These are phyloP conservation scores for Coelinius sp. DNA, from an alignment of 2,888 invertebrate species.

Conservation along the genomic window DNA sequence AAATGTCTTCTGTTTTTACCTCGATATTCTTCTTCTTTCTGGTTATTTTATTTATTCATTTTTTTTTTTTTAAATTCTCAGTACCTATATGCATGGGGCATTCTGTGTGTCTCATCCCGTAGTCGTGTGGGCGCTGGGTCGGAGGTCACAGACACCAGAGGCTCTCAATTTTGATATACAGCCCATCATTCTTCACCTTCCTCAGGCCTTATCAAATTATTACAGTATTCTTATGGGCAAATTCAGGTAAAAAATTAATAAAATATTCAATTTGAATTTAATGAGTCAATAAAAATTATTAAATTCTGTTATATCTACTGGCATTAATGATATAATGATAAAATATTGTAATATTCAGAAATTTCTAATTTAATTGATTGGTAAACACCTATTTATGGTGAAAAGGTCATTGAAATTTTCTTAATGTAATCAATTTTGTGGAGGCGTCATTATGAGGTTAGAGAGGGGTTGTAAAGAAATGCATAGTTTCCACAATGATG, in stretches of 20 bases:
- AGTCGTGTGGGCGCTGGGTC: constrained; percentile 69
- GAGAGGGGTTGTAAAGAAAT: not conserved
- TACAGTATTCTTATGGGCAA: not conserved
- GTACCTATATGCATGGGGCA: not conserved
- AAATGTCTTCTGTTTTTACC: not conserved
- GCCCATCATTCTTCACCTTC: constrained; percentile 20
- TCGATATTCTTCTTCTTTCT: not conserved
- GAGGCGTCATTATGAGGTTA: not conserved
- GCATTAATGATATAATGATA: too few relatives aligned
- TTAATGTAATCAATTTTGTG: not conserved
- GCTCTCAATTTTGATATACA: constrained; percentile 55
- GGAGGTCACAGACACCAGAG: constrained; percentile 68
- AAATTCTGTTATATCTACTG: too few relatives aligned
- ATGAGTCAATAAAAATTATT: too few relatives aligned
- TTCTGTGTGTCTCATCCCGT: constrained; percentile 62
- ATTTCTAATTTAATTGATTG: not conserved
- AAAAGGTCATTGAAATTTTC: not conserved
- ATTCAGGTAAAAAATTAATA: not conserved
- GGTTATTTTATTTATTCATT: too few relatives aligned
- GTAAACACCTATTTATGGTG: too few relatives aligned
- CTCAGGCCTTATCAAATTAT: constrained; percentile 3
- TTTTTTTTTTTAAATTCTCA: not conserved
- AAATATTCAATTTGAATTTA: constrained; percentile 9
- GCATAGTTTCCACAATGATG: not conserved
- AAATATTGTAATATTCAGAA: too few relatives aligned